A percentile compares a stretch with the other conserved stretches of the same genome.
Evolutionary conservation across 2,797 vertebrate species (phyloP).

Genomic region (Rhabdophis nuchalis): DNA sequence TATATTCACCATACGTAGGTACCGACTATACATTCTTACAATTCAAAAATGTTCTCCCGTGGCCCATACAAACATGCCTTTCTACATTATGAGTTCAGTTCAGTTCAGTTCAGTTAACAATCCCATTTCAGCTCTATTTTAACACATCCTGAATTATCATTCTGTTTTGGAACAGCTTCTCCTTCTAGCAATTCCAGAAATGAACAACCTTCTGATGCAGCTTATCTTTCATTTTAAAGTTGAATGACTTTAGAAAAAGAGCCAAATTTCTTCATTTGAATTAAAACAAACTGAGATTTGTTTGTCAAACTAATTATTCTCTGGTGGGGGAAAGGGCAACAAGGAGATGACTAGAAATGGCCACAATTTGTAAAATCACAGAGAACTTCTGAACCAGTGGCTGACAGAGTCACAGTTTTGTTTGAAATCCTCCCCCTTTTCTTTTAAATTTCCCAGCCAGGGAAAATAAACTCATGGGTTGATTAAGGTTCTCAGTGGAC

Average conservation of each 20-base stretch:
- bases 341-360: conserved; percentile 75
- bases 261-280: conserved; percentile 71
- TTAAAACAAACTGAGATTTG: conserved; percentile 77
- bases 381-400: conserved; percentile 74
- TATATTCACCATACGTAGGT: not conserved
- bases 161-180: not conserved
- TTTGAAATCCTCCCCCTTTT: conserved; percentile 54
- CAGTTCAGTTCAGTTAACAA: not conserved
- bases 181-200: not conserved
- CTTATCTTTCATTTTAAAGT: conserved; percentile 50
- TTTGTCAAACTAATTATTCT: conserved; percentile 77
- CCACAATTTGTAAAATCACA: conserved; percentile 64
- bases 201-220: not conserved
- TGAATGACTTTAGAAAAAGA: conserved; percentile 64
- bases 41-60: not conserved
- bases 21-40: not conserved
- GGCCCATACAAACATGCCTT: not conserved
- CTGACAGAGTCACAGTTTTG: conserved; percentile 69
- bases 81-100: not conserved
- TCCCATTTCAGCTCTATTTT: not conserved
- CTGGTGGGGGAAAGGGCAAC: conserved; percentile 71
- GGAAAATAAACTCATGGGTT: conserved; percentile 38
- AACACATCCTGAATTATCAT: not conserved
- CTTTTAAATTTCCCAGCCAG: conserved; percentile 46
- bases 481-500: not conserved